Evolutionary conservation across 2,888 invertebrate species (phyloP).

Genomic region (Neoascia interrupta): DNA sequence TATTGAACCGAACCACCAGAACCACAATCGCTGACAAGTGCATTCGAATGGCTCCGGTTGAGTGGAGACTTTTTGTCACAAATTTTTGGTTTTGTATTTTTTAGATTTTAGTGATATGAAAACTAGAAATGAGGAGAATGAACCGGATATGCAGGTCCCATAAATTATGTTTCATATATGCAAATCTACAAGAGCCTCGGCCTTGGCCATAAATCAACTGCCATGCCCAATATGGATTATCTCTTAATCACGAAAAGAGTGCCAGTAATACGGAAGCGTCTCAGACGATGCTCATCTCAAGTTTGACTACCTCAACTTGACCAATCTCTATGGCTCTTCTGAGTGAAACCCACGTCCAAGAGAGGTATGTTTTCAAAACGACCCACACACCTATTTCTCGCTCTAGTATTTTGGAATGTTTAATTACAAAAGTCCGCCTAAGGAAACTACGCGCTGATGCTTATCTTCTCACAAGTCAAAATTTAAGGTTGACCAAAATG

Average conservation of each 20-base stretch:
- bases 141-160: too few relatives aligned
- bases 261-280: neutral
- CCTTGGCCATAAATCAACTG: too few relatives aligned
- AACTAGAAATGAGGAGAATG: too few relatives aligned
- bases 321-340: neutral
- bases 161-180: too few relatives aligned
- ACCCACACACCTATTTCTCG: constrained; percentile 18
- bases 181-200: too few relatives aligned
- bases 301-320: neutral
- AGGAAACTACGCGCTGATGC: constrained; percentile 12
- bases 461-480: constrained; percentile 7
- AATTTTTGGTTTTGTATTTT: too few relatives aligned
- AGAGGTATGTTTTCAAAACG: neutral
- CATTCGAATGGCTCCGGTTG: too few relatives aligned
- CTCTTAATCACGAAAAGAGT: neutral
- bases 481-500: constrained; percentile 17
- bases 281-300: neutral
- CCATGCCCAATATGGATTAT: constrained; percentile 15
- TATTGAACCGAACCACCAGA: too few relatives aligned
- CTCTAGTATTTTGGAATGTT: neutral
- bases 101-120: too few relatives aligned
- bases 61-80: too few relatives aligned
- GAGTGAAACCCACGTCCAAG: neutral
- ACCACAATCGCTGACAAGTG: too few relatives aligned
- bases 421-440: constrained; percentile 1